Conservation (phyloP, 2,113 vertebrate species). For the Hyla sarda region DNA sequence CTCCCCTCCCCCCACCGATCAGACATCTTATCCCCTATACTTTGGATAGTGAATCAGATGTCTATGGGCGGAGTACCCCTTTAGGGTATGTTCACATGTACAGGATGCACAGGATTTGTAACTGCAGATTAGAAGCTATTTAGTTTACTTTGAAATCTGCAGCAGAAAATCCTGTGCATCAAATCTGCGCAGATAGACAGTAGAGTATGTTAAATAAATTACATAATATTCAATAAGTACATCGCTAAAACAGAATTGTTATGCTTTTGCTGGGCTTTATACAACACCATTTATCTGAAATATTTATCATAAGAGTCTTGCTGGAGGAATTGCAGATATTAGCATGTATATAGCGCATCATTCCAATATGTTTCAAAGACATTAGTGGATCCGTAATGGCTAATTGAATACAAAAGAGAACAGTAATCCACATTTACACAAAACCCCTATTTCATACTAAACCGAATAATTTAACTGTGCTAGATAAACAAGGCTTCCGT, state of each 20-base stretch:
- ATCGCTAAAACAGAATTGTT: not conserved
- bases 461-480: not conserved
- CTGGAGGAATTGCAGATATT: not conserved
- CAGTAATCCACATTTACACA: conserved; percentile 29
- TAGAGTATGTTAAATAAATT: not conserved
- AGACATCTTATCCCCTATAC: too few species aligned
- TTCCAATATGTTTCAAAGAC: not conserved
- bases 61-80: too few species aligned
- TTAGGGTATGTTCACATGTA: too few species aligned
- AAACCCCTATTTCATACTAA: not conserved
- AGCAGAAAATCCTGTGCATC: too few species aligned
- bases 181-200: not conserved
- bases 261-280: too few species aligned
- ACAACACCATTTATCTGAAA: not conserved
- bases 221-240: not conserved
- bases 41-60: too few species aligned
- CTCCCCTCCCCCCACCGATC: too few species aligned
- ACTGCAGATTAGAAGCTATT: too few species aligned
- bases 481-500: not conserved
- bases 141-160: too few species aligned
- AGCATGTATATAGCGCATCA: not conserved
- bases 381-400: not conserved
- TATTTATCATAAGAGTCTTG: not conserved
- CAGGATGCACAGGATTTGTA: too few species aligned
- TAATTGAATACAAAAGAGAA: conserved; percentile 19